These are phyloP conservation scores for Crocallis elinguaria DNA, from an alignment of 2,888 invertebrate species.

Conservation along the genomic window DNA sequence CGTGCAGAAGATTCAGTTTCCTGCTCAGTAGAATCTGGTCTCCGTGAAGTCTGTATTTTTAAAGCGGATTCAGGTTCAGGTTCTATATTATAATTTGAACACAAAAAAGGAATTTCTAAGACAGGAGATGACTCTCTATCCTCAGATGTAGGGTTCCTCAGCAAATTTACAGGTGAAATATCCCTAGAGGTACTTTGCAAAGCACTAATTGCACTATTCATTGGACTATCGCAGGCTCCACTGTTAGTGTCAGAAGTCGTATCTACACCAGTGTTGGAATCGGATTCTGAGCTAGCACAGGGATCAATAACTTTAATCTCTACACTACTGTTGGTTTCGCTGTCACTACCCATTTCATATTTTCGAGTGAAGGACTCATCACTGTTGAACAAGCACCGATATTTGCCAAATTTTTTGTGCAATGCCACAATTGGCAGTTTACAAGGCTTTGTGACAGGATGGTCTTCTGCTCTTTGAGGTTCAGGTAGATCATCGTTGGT, in stretches of 20 bases:
- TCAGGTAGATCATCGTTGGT: too few species aligned
- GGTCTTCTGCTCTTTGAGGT: conserved; percentile 45
- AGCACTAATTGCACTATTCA: conserved; percentile 48
- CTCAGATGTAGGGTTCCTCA: conserved; percentile 14
- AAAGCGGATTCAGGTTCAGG: conserved; percentile 14
- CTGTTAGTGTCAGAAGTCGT: conserved; percentile 67
- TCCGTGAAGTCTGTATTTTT: conserved; percentile 10
- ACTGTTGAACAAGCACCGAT: conserved; percentile 77
- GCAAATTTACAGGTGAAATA: conserved; percentile 52
- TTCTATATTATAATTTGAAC: conserved; percentile 33
- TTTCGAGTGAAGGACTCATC: conserved; percentile 67
- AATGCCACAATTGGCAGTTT: conserved; percentile 65
- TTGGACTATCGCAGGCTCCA: conserved; percentile 59
- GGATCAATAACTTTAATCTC: conserved; percentile 75
- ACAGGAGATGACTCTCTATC: conserved; percentile 20
- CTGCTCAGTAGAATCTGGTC: conserved; percentile 31
- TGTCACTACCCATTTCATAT: conserved; percentile 77
- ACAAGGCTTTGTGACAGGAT: conserved; percentile 47
- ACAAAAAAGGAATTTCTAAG: conserved; percentile 36
- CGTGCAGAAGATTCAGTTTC: conserved; percentile 27
- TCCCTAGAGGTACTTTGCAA: conserved; percentile 54
- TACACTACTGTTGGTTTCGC: conserved; percentile 79
- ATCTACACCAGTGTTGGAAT: conserved; percentile 73
- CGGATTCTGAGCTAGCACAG: conserved; percentile 79
- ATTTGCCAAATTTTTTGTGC: conserved; percentile 85